phyloP scores from a whole-genome alignment of 2,888 invertebrate species.

The Thymelicus acteon region DNA sequence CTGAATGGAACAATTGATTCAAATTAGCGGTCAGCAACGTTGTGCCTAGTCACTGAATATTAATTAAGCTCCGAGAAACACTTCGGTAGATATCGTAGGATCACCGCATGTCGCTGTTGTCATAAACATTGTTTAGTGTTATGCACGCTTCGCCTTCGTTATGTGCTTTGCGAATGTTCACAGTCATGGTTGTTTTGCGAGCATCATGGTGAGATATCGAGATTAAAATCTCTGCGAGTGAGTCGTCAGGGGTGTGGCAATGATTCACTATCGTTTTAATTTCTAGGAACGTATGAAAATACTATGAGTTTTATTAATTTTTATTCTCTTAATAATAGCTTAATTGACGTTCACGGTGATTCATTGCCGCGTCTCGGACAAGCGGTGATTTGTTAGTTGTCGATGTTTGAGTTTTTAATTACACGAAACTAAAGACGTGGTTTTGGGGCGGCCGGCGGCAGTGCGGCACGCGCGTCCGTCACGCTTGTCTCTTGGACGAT shows the following conservation, averaged over 20 bases:
- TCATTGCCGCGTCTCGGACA: constrained; percentile 64
- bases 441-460: constrained; percentile 68
- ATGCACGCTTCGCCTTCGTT: constrained; percentile 52
- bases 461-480: constrained; percentile 63
- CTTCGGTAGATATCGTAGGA: constrained; percentile 50
- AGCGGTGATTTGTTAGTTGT: constrained; percentile 75
- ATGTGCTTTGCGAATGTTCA: constrained; percentile 63
- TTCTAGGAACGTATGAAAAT: constrained; percentile 67
- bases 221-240: constrained; percentile 70
- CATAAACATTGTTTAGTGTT: constrained; percentile 68
- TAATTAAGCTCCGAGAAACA: constrained; percentile 69
- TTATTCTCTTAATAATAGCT: constrained; percentile 68
- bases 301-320: constrained; percentile 67
- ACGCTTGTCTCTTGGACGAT: constrained; percentile 55
- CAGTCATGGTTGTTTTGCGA: constrained; percentile 69
- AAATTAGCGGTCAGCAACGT: constrained; percentile 59
- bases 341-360: constrained; percentile 75
- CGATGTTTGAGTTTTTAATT: constrained; percentile 83
- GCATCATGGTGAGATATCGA: constrained; percentile 68
- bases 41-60: constrained; percentile 75
- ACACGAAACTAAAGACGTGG: constrained; percentile 76
- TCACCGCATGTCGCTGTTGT: constrained; percentile 58
- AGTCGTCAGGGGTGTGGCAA: constrained; percentile 73
- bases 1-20: constrained; percentile 34
- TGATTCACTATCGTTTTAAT: constrained; percentile 68